Evolutionary conservation across 2,888 invertebrate genomes (phyloP), one percentile per base, ranked within the genome.

Genomic region (Nomada fucata): DNA sequence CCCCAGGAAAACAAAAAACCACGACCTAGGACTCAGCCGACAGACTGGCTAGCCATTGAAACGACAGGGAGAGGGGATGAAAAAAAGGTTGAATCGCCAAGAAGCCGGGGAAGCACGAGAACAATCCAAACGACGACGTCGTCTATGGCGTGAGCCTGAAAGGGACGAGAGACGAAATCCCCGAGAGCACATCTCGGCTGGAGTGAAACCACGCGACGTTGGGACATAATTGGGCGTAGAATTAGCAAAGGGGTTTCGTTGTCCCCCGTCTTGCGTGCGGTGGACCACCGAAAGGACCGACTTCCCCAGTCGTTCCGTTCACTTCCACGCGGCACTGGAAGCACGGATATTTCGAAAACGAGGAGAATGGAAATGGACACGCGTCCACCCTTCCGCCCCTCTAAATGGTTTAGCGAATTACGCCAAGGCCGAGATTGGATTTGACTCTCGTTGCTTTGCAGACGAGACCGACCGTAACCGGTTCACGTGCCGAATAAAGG

Each of bases 391-490:
- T n/a, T 42, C 52, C 67, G 15, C 79, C 57, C 59, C 74, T 79
- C 86, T 90, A 91, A 91, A 90, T 89, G 91, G 90, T 90, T 91
- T 91, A 91, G 87, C 89, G 84, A 91, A 91, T 91, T 91, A 91
- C 88, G 71, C 79, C 68, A 75, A 82, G 79, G 76, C 71, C 83
- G 88, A 89, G 90, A 91, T 91, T 91, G 90, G 91, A 91, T 91
- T 90, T 89, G 90, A 91, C 89, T 91, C 83, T 86, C 85, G 86
- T 64, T 77, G 70, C 65, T 80, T 59, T 70, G 67, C 63, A 20
- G 63, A 63, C 53, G 63, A 63, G 44, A 11, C 18, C 50, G 4
- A 52, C 42, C 65, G 50, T 75, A 68, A 70, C 61, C 36, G 65
- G 65, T 50, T 65, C 76, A 64, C 74, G 77, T 67, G 76, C 64